A percentile compares a stretch with the other conserved stretches of the same genome.
phyloP scores from a whole-genome alignment of 35 echinoderm and acorn worm genomes.

The Hemicentrotus pulcherrimus region DNA sequence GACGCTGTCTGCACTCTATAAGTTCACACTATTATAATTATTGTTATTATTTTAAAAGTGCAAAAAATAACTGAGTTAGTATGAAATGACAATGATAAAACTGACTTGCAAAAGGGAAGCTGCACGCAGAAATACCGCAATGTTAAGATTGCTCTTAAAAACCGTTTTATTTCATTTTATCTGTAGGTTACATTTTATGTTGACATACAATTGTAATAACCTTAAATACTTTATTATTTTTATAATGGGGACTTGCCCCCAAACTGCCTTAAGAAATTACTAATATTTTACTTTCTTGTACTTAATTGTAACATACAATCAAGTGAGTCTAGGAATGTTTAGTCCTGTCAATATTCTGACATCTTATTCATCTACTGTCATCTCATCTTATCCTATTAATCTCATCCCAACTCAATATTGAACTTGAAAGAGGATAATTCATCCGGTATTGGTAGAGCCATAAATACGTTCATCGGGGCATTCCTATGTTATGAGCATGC shows the following conservation, averaged over 20 bases:
- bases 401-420: neutral
- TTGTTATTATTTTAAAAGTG: no score
- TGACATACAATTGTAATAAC: no score
- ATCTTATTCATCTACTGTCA: neutral
- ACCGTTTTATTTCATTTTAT: no score
- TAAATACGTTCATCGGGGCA: neutral
- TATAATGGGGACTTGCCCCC: neutral
- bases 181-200: no score
- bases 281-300: neutral
- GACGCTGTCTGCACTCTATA: no score
- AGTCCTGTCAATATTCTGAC: neutral
- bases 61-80: no score
- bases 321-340: neutral
- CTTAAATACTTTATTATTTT: no score
- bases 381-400: neutral
- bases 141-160: no score
- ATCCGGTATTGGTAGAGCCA: constrained; percentile 20
- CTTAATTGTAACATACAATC: neutral
- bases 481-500: constrained; percentile 37
- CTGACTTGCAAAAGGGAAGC: no score
- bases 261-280: neutral
- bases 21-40: no score
- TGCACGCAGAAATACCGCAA: no score
- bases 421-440: constrained; percentile 8
- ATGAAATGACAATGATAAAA: no score